phyloP scores from a whole-genome alignment of 2,113 vertebrate genomes.

The Oceanites oceanicus region DNA sequence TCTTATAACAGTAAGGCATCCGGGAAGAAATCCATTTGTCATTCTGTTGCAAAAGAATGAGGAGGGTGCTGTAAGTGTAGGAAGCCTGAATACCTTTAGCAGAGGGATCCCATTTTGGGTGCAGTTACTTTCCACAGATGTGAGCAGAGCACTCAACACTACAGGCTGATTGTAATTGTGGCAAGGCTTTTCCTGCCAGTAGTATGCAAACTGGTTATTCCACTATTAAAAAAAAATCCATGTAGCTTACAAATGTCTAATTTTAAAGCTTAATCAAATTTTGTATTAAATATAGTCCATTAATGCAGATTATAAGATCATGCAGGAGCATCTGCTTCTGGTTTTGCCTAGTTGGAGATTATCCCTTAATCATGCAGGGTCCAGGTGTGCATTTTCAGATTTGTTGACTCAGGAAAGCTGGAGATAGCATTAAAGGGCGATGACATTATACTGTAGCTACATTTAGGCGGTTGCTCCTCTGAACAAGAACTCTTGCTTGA shows the following conservation, averaged over 20 bases:
- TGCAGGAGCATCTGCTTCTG: slow-evolving; percentile 29
- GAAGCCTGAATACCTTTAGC: not conserved
- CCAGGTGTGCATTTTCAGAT: slow-evolving; percentile 54
- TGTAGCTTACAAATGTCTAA: not conserved
- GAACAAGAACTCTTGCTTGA: not conserved
- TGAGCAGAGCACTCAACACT: not conserved
- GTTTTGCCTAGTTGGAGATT: slow-evolving; percentile 48
- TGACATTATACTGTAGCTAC: not conserved
- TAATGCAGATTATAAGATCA: slow-evolving; percentile 39
- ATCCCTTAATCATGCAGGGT: slow-evolving; percentile 63
- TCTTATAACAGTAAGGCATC: not conserved
- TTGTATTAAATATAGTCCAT: not conserved
- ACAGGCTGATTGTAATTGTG: not conserved
- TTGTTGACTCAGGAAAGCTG: slow-evolving; percentile 58
- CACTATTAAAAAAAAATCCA: not conserved
- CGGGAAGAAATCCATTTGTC: not conserved
- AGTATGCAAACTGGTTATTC: not conserved
- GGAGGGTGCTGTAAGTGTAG: not conserved
- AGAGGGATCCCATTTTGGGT: not conserved
- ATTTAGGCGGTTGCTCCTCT: not conserved
- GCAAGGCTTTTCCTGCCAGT: not conserved
- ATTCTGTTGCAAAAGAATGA: not conserved
- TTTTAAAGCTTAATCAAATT: not conserved
- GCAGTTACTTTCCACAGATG: not conserved
- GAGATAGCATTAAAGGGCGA: slow-evolving; percentile 32